phyloP scores from a whole-genome alignment of 2,797 vertebrate species.

The Microcaecilia unicolor region DNA sequence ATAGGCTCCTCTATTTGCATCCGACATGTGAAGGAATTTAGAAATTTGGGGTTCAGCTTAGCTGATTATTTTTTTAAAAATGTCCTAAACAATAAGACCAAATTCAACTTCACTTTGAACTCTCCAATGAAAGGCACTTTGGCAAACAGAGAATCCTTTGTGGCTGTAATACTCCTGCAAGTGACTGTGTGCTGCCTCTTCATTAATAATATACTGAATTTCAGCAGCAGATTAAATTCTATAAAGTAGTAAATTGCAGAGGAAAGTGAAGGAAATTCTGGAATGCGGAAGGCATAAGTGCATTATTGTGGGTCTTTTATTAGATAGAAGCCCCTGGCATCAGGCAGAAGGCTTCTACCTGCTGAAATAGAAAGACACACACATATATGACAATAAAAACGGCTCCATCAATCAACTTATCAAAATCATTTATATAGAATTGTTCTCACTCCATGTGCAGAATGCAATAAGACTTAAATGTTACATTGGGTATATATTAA shows the following conservation, averaged over 20 bases:
- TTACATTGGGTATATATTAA: conserved; percentile 33
- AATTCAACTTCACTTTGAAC: too few species aligned
- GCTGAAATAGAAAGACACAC: too few species aligned
- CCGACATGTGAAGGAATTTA: too few species aligned
- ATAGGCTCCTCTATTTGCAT: too few species aligned
- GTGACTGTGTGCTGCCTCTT: conserved; percentile 43
- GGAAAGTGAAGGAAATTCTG: conserved; percentile 32
- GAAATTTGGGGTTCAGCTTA: too few species aligned
- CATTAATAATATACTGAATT: conserved; percentile 73
- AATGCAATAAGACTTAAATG: conserved; percentile 35
- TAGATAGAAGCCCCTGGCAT: conserved; percentile 50
- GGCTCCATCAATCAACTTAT: conserved; percentile 36
- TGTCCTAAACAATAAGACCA: too few species aligned
- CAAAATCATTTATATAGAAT: conserved; percentile 32
- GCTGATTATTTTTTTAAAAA: too few species aligned
- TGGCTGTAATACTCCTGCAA: conserved; percentile 66
- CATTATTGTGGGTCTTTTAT: conserved; percentile 47
- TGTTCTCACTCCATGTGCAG: conserved; percentile 34
- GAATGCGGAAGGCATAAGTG: conserved; percentile 46
- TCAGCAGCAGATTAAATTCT: conserved; percentile 73
- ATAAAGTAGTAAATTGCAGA: conserved; percentile 52
- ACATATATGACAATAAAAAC: conserved; percentile 32
- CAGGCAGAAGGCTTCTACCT: conserved; percentile 36
- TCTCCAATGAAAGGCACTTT: too few species aligned
- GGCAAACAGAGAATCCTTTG: too few species aligned